phyloP scores from a whole-genome alignment of 2,888 invertebrate genomes.

The Baccha elongata region DNA sequence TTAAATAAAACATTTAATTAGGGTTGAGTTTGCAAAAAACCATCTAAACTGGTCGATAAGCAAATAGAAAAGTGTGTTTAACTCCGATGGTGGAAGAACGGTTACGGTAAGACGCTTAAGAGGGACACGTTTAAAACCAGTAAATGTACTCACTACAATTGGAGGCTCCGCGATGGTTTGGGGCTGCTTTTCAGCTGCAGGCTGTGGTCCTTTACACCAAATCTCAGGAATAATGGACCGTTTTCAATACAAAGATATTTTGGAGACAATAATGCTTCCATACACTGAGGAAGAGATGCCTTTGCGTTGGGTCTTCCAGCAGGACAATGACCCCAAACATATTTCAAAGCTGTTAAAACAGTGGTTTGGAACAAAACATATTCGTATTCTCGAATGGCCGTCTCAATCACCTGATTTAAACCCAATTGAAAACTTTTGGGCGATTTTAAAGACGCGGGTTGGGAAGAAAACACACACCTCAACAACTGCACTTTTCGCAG shows the following conservation, averaged over 20 bases:
- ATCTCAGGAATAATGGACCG: too few species aligned
- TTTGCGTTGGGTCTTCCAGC: constrained; percentile 26
- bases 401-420: too few species aligned
- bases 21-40: background rate
- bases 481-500: constrained; percentile 1
- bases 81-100: background rate
- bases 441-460: constrained; percentile 1
- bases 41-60: background rate
- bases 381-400: constrained; percentile 6
- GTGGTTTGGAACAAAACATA: background rate
- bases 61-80: background rate
- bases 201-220: too few species aligned
- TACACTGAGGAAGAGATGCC: constrained; percentile 49
- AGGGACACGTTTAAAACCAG: background rate
- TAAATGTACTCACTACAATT: background rate
- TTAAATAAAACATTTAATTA: background rate
- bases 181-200: too few species aligned
- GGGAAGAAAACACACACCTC: too few species aligned
- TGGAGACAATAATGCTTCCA: constrained; percentile 35
- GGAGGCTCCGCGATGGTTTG: background rate
- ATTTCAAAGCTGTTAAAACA: too few species aligned
- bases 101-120: background rate
- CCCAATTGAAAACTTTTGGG: constrained; percentile 17
- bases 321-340: too few species aligned
- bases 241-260: constrained; percentile 10